Percentiles rank a stretch among this genome's conserved stretches.
Conservation (phyloP, 2,888 invertebrate species). For the Oscheius myriophilus region DNA sequence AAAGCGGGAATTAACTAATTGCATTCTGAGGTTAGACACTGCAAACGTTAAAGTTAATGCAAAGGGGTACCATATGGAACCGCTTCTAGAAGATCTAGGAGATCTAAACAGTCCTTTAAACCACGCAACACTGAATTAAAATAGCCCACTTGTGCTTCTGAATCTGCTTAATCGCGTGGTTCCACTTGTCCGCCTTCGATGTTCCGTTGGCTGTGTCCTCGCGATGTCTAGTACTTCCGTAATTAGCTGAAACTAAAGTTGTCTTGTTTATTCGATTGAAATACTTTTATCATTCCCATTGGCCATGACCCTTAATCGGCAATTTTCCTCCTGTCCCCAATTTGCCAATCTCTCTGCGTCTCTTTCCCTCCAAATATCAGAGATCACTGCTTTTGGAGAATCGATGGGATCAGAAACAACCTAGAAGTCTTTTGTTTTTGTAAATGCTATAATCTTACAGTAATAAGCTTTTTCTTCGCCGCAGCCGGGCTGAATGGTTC, state of each 20-base stretch:
- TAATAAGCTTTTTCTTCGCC: constrained; percentile 9
- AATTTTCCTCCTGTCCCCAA: constrained; percentile 37
- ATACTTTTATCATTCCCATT: constrained; percentile 30
- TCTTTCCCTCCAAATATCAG: constrained; percentile 50
- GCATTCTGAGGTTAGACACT: not conserved
- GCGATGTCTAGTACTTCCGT: constrained; percentile 14
- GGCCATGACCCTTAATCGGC: constrained; percentile 11
- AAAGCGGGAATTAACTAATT: not conserved
- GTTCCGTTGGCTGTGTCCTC: constrained; percentile 15
- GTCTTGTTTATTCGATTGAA: too few relatives aligned
- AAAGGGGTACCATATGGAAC: constrained; percentile 17
- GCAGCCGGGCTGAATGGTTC: constrained; percentile 32
- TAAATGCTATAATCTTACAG: constrained; percentile 2
- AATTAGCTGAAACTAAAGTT: constrained; percentile 15
- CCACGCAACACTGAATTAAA: not conserved
- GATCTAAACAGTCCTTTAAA: not conserved
- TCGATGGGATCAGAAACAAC: constrained; percentile 27
- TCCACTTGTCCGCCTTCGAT: constrained; percentile 54
- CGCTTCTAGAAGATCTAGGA: constrained; percentile 9
- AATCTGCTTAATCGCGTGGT: constrained; percentile 59
- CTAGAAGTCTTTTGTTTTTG: too few relatives aligned
- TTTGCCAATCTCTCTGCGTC: constrained; percentile 55
- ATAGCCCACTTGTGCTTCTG: constrained; percentile 65
- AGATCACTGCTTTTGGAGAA: constrained; percentile 24
- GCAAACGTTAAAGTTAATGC: not conserved